These are phyloP conservation scores for Semibalanus balanoides DNA, from an alignment of 1,140 invertebrate species.

Conservation along the genomic window DNA sequence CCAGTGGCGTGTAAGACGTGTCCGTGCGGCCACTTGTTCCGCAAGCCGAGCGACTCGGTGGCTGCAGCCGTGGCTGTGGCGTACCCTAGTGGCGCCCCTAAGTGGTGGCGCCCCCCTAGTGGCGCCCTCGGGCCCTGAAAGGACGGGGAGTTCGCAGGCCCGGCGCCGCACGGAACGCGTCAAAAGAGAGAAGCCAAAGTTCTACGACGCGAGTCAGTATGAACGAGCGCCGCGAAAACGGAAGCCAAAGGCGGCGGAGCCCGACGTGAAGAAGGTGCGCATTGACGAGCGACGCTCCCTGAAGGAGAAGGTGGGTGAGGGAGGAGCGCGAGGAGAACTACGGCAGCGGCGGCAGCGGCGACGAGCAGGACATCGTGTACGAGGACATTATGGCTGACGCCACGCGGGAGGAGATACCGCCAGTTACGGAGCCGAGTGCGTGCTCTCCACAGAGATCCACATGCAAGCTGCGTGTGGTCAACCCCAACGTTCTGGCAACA, in stretches of 20 bases:
- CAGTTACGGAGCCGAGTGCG: too few relatives aligned
- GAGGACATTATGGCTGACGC: slow-evolving; percentile 8
- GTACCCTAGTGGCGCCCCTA: too few relatives aligned
- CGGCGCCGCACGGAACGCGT: slow-evolving; percentile 52
- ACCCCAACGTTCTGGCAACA: too few relatives aligned
- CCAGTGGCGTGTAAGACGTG: slow-evolving; percentile 64
- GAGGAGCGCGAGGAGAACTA: not conserved
- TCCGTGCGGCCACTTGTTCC: slow-evolving; percentile 59
- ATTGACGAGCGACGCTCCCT: not conserved
- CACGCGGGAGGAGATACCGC: slow-evolving; percentile 9
- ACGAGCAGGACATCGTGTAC: not conserved
- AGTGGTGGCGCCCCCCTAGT: too few relatives aligned
- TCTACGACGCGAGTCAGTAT: slow-evolving; percentile 46
- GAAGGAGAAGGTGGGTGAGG: slow-evolving; percentile 1
- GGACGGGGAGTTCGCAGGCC: slow-evolving; percentile 17
- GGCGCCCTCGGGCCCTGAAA: not conserved
- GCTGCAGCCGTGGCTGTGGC: slow-evolving; percentile 11
- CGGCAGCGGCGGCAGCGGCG: not conserved
- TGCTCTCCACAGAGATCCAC: too few relatives aligned
- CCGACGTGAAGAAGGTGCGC: not conserved
- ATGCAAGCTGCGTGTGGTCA: too few relatives aligned
- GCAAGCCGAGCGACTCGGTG: slow-evolving; percentile 38
- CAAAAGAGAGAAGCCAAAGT: slow-evolving; percentile 59
- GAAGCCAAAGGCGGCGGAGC: not conserved
- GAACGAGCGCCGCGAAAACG: slow-evolving; percentile 9